phyloP scores from a whole-genome alignment of 2,113 vertebrate species.

The Acrocephalus kingi region DNA sequence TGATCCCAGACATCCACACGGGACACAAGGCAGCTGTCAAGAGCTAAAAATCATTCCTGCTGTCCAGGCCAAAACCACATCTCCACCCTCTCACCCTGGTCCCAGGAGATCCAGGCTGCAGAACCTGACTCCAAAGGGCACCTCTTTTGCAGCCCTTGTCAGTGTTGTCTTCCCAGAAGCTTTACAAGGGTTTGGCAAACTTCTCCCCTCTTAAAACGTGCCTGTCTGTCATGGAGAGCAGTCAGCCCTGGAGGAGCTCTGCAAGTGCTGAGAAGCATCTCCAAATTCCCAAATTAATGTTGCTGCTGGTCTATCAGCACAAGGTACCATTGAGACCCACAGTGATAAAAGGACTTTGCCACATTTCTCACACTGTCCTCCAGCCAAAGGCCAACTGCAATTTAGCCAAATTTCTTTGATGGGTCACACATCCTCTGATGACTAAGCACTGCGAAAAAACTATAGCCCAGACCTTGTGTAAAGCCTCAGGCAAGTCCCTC shows the following conservation, averaged over 20 bases:
- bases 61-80: background rate
- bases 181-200: background rate
- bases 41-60: background rate
- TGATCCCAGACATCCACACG: fast-evolving
- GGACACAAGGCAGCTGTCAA: background rate
- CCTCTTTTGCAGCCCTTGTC: background rate
- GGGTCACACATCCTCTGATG: background rate
- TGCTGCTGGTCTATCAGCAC: background rate
- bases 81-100: background rate
- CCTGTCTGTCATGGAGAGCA: background rate
- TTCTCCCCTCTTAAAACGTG: background rate
- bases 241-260: background rate
- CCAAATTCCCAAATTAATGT: background rate
- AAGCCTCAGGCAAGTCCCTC: background rate
- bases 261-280: background rate
- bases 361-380: background rate
- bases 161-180: background rate
- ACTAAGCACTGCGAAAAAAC: background rate
- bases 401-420: background rate
- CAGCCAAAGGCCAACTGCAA: background rate
- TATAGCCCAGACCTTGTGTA: background rate
- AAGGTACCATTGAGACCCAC: background rate
- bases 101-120: background rate
- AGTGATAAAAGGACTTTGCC: background rate
- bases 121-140: background rate